These are phyloP conservation scores for Drosophila parthenogenetica DNA, from an alignment of 2,888 invertebrate genomes.

Conservation along the genomic window DNA sequence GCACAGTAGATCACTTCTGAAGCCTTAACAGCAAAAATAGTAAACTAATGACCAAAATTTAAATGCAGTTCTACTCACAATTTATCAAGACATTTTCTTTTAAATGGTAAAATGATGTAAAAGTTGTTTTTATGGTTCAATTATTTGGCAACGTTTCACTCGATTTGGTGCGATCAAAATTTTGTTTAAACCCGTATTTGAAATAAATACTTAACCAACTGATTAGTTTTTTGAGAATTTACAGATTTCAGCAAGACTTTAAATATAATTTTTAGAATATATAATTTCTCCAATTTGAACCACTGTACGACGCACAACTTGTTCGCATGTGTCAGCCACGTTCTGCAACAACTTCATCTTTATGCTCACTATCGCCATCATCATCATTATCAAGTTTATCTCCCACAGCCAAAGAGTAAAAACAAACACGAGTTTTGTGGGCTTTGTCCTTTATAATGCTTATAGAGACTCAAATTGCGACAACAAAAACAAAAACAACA, in stretches of 20 bases:
- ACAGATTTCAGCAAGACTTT: too few species aligned
- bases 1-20: neutral
- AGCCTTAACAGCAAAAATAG: neutral
- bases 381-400: neutral
- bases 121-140: too few species aligned
- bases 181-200: too few species aligned
- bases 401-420: constrained; percentile 25
- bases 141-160: too few species aligned
- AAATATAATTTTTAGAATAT: too few species aligned
- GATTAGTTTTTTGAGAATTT: too few species aligned
- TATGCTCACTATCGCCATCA: neutral
- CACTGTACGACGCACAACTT: constrained; percentile 22
- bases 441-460: constrained; percentile 55
- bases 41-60: neutral
- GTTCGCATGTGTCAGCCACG: constrained; percentile 32
- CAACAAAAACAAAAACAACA: constrained; percentile 21
- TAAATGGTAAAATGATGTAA: too few species aligned
- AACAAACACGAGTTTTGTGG: constrained; percentile 33
- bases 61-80: too few species aligned
- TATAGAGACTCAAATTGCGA: constrained; percentile 18
- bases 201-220: too few species aligned
- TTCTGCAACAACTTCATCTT: constrained; percentile 8
- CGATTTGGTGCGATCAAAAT: too few species aligned
- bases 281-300: neutral
- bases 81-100: too few species aligned